These are phyloP conservation scores for Lathamus discolor DNA, from an alignment of 2,113 vertebrate species.

Conservation along the genomic window DNA sequence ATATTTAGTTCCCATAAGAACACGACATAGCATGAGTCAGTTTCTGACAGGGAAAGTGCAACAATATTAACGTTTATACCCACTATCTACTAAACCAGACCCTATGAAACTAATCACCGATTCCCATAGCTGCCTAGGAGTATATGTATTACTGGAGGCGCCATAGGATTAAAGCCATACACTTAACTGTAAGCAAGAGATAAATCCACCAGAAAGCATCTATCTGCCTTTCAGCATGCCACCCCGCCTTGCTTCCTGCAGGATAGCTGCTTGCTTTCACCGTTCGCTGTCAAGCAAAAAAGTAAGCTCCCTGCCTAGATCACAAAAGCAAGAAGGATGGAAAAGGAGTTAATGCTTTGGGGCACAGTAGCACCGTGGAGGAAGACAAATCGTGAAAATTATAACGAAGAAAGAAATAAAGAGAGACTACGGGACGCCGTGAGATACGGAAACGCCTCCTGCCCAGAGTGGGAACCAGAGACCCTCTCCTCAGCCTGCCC, in stretches of 20 bases:
- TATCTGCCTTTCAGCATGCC: neutral
- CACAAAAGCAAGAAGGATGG: neutral
- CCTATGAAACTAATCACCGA: neutral
- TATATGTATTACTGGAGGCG: fast-evolving
- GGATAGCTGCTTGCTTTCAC: neutral
- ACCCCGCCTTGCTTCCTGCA: neutral
- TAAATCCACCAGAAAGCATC: neutral
- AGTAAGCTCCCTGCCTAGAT: neutral
- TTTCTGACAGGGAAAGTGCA: neutral
- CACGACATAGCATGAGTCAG: neutral
- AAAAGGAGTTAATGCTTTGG: neutral
- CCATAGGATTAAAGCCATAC: neutral
- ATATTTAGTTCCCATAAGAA: neutral
- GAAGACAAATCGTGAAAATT: neutral
- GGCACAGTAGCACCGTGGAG: neutral
- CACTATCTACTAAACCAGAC: neutral
- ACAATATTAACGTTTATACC: neutral
- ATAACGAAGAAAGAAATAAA: fast-evolving
- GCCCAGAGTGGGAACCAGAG: neutral
- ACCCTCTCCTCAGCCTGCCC: neutral
- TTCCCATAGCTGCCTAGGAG: neutral
- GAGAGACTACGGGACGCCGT: fast-evolving
- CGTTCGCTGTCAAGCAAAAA: too few relatives aligned
- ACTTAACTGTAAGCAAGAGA: neutral
- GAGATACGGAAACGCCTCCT: neutral